Evolutionary conservation across 2,888 invertebrate genomes (phyloP), one percentile per base, ranked within the genome.

Genomic region (Euphydryas editha): DNA sequence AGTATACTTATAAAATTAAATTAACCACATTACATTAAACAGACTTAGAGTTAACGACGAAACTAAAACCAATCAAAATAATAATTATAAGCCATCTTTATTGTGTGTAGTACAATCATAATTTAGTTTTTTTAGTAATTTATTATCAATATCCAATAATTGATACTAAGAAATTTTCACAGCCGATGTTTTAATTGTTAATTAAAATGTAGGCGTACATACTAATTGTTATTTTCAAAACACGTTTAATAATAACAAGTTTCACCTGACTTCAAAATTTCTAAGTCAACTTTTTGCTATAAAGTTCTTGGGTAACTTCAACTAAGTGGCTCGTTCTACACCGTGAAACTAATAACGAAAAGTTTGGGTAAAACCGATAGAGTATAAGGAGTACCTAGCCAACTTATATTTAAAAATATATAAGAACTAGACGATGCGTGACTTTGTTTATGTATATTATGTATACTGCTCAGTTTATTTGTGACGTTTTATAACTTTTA

Each of bases 241-340:
- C 30, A 46, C 57, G 39, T 65, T 68, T 63, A 66, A 62, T 60
- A 63, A 49, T 54, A 63, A 61, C 73, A 62, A 67, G 68, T 63
- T 68, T 37, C 20, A 59, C 44, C 47, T 44, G 82, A 73, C 78
- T 80, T 63, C 64, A 78, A 83, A 84, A 86, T 84, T 81, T 79
- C 78, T 86, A 84, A 85, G 78, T 73, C 75, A 75, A 76, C 74
- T 82, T 81, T 62, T 80, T 78, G 24, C 24, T 81, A 83, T 84
- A 80, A 83, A 86, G 81, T 82, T 85, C 78, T 69, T 72, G 76
- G 69, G 73, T 69, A 84, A 86, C 76, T 86, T 78, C 58, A 59
- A 65, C 68, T 78, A 86, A 85, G 83, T 83, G 79, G 85, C 84
- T 82, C 79, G 81, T 78, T 78, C 81, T 74, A 70, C 36, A 47